These are phyloP conservation scores for Tinamus major DNA, from an alignment of 2,797 vertebrate species.

Conservation along the genomic window DNA sequence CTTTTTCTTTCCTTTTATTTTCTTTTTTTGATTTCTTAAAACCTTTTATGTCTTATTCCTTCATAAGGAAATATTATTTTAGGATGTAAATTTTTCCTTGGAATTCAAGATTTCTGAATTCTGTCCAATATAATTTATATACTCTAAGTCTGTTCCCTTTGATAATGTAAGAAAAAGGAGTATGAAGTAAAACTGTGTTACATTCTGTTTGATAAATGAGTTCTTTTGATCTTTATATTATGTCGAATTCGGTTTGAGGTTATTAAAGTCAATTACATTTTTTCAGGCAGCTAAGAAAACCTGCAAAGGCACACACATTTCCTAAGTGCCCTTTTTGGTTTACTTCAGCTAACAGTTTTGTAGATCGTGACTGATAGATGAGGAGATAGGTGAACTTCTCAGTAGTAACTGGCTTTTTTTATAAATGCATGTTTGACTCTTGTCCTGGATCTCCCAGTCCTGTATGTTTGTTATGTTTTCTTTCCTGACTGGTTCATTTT, in stretches of 20 bases:
- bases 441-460: background rate
- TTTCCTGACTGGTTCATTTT: background rate
- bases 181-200: constrained; percentile 24
- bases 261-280: constrained; percentile 44
- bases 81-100: constrained; percentile 18
- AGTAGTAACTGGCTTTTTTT: background rate
- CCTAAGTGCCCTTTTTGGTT: background rate
- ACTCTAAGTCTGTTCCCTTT: constrained; percentile 32
- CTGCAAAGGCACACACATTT: background rate
- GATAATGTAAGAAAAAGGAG: constrained; percentile 30
- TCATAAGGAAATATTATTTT: constrained; percentile 31
- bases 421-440: background rate
- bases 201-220: constrained; percentile 49
- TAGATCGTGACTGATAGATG: background rate
- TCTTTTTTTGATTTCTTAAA: background rate
- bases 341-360: background rate
- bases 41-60: background rate
- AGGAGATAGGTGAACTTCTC: background rate
- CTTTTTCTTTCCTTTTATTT: background rate
- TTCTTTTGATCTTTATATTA: constrained; percentile 57
- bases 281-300: constrained; percentile 23
- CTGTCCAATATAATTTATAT: constrained; percentile 19
- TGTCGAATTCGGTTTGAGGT: constrained; percentile 43
- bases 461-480: background rate
- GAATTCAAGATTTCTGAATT: constrained; percentile 48